A percentile compares a stretch with the other conserved stretches of the same genome.
Evolutionary conservation across 2,888 invertebrate species (phyloP).

Genomic region (Harpagoxenus sublaevis): DNA sequence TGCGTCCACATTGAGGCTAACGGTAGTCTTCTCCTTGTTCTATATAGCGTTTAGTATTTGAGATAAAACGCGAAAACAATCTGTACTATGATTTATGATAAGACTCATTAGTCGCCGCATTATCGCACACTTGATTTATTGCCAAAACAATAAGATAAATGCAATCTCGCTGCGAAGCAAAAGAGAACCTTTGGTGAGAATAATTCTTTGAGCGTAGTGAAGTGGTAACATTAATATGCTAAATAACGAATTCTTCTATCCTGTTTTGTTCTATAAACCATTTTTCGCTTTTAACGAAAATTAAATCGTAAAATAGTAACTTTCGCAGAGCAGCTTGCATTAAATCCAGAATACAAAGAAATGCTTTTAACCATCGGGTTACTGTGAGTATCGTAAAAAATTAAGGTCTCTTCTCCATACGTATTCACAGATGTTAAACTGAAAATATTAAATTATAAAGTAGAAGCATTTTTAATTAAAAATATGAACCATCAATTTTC

Average conservation of each 20-base stretch:
- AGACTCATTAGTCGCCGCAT: slow-evolving; percentile 36
- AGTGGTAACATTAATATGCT: slow-evolving; percentile 28
- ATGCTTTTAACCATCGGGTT: neutral
- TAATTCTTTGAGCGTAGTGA: slow-evolving; percentile 3
- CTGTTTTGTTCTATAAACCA: neutral
- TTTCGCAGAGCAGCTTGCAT: neutral
- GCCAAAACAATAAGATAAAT: slow-evolving; percentile 37
- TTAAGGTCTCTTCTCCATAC: neutral
- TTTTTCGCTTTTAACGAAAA: neutral
- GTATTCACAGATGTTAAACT: neutral
- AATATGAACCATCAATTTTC: neutral
- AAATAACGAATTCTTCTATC: slow-evolving; percentile 22
- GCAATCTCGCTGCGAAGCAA: slow-evolving; percentile 5
- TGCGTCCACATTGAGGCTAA: slow-evolving; percentile 16
- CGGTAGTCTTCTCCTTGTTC: slow-evolving; percentile 24
- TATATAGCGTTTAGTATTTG: slow-evolving; percentile 11
- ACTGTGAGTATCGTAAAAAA: neutral
- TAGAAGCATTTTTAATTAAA: neutral
- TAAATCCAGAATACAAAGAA: slow-evolving; percentile 17
- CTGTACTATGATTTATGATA: slow-evolving; percentile 50
- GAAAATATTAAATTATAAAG: neutral
- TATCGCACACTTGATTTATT: slow-evolving; percentile 46
- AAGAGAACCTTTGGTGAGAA: neutral
- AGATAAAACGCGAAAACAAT: slow-evolving; percentile 22
- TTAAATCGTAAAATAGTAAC: neutral